Evolutionary conservation across 2,888 invertebrate genomes (phyloP), one percentile per base, ranked within the genome.

Genomic region (Phragmatobia fuliginosa): DNA sequence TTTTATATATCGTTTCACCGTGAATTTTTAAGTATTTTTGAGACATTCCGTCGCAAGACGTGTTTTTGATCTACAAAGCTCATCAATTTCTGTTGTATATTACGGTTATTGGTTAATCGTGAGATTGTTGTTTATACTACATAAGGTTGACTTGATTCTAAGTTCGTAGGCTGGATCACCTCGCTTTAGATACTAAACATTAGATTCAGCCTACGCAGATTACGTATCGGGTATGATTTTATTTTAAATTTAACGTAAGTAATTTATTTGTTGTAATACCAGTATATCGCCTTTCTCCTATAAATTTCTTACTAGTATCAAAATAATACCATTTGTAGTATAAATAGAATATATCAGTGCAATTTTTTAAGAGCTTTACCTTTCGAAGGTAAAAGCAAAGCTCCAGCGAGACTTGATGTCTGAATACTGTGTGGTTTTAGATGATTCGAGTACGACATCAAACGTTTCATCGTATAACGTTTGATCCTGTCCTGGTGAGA

Each of bases 201-300:
- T 18, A 62, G 16, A 18, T 38, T 62, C 38, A 16, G 28, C 61
- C 61, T 38, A 62, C 61, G 38, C 61, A 62, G 61, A 38, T 62
- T 62, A 62, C n/a, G 21, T 52, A 14, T 52, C 11, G 11, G 25
- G 1, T 49, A 25, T 14, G 25, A 10, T 25, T 25, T 25, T 52
- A 25, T 52, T 25, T 25, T 25, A 25, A 52, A 52, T 52, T 11
- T 25, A 52, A 49, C n/a, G 2, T n/a, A n/a, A n/a, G n/a, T n/a
- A n/a, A n/a, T n/a, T 49, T 52, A 14, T 25, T 11, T 14, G n/a
- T 4, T 25, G 25, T 25, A 4, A 25, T 25, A 25, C 8, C 49
- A n/a, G 49, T n/a, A 1, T 5, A 25, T 25, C 1, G 25, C 14
- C 25, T 25, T 52, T n/a, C 25, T 14, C 11, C 14, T 52, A 52